Conservation (phyloP, 2,113 vertebrate species). For the Herpetotheres cachinnans region DNA sequence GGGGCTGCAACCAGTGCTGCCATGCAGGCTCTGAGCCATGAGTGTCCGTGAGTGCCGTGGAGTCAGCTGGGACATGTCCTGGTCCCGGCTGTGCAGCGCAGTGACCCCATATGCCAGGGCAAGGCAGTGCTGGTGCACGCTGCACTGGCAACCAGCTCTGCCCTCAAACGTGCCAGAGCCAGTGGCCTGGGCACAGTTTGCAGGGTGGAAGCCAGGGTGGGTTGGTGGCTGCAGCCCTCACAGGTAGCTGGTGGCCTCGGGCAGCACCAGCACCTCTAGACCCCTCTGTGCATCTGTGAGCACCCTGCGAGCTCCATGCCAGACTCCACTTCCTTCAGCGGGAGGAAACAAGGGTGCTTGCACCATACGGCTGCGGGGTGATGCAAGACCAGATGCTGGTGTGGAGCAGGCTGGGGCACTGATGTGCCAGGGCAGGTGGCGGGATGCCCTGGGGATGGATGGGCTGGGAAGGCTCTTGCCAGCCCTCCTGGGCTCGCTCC, state of each 20-base stretch:
- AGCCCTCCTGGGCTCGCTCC: neutral
- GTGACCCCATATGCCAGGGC: neutral
- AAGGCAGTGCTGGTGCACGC: rapidly evolving
- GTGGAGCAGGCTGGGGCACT: neutral
- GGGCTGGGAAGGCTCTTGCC: neutral
- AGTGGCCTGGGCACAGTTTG: neutral
- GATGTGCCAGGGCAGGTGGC: neutral
- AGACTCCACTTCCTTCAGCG: neutral
- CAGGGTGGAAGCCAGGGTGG: neutral
- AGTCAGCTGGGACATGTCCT: neutral
- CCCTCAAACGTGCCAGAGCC: neutral
- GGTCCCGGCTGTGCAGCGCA: neutral
- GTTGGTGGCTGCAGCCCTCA: neutral
- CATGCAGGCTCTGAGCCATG: neutral
- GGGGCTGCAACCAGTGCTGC: neutral
- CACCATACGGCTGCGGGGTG: neutral
- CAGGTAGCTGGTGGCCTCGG: neutral
- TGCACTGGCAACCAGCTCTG: neutral
- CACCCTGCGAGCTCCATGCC: neutral
- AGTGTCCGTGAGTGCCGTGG: rapidly evolving
- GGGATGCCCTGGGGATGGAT: neutral
- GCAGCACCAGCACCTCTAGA: neutral
- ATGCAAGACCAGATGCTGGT: conserved; percentile 26
- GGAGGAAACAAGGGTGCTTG: neutral
- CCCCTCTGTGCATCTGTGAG: neutral